Evolutionary conservation across 2,888 invertebrate species (phyloP).

Genomic region (Bembecia ichneumoniformis): DNA sequence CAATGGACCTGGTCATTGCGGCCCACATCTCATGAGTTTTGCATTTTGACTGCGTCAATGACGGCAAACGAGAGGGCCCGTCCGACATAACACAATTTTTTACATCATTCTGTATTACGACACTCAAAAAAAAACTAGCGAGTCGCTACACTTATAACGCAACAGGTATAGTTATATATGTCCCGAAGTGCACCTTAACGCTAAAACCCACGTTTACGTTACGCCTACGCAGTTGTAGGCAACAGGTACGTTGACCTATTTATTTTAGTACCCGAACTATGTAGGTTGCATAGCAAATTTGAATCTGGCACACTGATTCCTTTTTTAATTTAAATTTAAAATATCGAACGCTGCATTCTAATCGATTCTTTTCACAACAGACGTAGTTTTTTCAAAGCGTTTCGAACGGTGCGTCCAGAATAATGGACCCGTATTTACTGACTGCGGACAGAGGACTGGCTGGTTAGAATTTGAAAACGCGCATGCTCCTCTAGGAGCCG

Average conservation of each 20-base stretch:
- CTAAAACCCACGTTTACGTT: neutral
- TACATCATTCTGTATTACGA: constrained; percentile 10
- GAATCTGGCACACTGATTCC: constrained; percentile 11
- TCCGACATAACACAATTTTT: constrained; percentile 46
- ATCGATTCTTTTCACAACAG: neutral
- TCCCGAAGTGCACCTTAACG: neutral
- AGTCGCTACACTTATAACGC: neutral
- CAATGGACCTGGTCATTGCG: constrained; percentile 83
- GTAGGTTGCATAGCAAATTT: constrained; percentile 7
- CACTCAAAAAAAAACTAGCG: neutral
- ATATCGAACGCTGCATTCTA: neutral
- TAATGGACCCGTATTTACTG: neutral
- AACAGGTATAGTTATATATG: neutral
- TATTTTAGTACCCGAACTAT: constrained; percentile 1
- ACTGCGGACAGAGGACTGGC: neutral
- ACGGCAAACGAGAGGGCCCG: constrained; percentile 42
- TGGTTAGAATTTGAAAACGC: neutral
- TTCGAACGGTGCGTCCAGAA: neutral
- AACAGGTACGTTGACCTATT: constrained; percentile 32
- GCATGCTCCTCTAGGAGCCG: neutral
- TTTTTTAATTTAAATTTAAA: neutral
- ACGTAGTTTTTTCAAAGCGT: neutral
- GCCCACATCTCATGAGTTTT: constrained; percentile 82
- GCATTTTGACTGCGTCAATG: constrained; percentile 55
- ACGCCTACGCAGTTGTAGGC: constrained; percentile 24